phyloP scores from a whole-genome alignment of 2,888 invertebrate genomes.

The Anticlea derivata region DNA sequence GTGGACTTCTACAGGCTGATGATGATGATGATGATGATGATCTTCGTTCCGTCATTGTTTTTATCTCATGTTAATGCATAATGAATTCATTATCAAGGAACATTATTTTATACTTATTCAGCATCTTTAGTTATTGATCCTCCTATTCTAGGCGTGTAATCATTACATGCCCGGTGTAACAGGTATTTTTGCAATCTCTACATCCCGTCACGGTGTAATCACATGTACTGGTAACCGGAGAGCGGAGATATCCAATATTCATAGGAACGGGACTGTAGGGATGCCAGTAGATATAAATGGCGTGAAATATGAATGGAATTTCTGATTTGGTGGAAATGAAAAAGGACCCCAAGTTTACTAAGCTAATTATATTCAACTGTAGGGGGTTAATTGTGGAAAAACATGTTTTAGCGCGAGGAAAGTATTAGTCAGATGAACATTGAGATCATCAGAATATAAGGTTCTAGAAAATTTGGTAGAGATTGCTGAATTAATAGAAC shows the following conservation, averaged over 20 bases:
- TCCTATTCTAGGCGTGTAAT: background rate
- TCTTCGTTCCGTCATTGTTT: no score
- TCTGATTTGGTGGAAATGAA: slow-evolving; percentile 2
- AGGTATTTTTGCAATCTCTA: slow-evolving; percentile 19
- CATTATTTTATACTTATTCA: no score
- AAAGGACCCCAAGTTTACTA: background rate
- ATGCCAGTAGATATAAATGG: slow-evolving; percentile 7
- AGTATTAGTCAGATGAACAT: no score
- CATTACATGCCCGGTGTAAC: slow-evolving; percentile 7
- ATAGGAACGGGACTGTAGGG: slow-evolving; percentile 30
- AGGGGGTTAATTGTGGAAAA: no score
- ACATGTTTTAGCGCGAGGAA: no score
- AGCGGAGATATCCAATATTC: slow-evolving; percentile 44
- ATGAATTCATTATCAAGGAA: no score
- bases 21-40: no score
- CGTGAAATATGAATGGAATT: slow-evolving; percentile 10
- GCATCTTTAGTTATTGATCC: background rate
- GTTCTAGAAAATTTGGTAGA: no score
- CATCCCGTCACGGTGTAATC: slow-evolving; percentile 20
- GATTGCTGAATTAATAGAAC: no score
- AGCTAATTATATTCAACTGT: background rate
- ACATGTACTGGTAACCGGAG: slow-evolving; percentile 26
- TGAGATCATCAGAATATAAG: no score
- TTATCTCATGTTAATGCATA: no score
- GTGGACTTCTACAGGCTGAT: no score